Conservation (phyloP, 2,888 invertebrate genomes). For the Pheosia gnoma region DNA sequence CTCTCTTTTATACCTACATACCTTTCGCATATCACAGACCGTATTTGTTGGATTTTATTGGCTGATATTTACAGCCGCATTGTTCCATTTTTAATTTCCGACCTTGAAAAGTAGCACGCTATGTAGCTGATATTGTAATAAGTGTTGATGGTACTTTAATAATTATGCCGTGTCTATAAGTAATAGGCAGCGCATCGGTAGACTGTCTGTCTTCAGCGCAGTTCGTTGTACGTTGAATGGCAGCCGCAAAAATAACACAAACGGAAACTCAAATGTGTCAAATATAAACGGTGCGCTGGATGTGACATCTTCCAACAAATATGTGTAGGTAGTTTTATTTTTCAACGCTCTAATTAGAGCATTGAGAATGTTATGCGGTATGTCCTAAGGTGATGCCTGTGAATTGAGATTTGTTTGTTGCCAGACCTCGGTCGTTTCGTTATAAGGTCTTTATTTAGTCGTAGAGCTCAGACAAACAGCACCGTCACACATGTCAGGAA, state of each 20-base stretch:
- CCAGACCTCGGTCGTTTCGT: constrained; percentile 2
- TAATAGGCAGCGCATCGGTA: constrained; percentile 33
- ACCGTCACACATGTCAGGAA: constrained; percentile 28
- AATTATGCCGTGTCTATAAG: constrained; percentile 10
- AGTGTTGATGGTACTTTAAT: constrained; percentile 10
- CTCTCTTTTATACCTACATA: constrained; percentile 39
- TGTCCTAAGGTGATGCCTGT: background rate
- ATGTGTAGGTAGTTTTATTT: constrained; percentile 23
- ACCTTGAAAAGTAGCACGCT: background rate
- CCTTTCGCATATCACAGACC: constrained; percentile 2
- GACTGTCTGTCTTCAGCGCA: constrained; percentile 55
- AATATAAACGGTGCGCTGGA: constrained; percentile 27
- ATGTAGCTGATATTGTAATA: background rate
- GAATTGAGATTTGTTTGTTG: constrained; percentile 9
- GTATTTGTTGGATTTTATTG: background rate
- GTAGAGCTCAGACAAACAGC: constrained; percentile 7
- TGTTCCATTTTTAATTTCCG: constrained; percentile 1
- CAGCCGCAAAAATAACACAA: constrained; percentile 58
- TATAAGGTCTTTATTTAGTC: constrained; percentile 17
- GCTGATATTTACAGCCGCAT: background rate
- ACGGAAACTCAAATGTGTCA: constrained; percentile 63
- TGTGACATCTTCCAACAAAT: constrained; percentile 28
- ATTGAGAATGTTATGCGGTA: constrained; percentile 10
- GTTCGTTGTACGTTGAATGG: constrained; percentile 63
- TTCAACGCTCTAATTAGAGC: constrained; percentile 23